Evolutionary conservation across 2,113 vertebrate genomes (phyloP), one percentile per base, ranked within the genome.

Genomic region (Sebastes schlegelii): DNA sequence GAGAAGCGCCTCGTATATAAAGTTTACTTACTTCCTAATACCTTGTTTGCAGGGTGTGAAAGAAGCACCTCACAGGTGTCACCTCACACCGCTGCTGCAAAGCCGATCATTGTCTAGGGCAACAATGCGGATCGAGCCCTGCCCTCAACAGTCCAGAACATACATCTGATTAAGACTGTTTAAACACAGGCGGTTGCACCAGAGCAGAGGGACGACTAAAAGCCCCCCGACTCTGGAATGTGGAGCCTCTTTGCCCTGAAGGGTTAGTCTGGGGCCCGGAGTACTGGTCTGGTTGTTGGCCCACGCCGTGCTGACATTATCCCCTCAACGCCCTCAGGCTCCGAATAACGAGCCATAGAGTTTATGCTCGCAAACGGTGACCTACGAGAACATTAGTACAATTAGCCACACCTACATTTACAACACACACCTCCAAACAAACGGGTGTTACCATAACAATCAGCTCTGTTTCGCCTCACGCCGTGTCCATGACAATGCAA

Each of bases 371-470:
- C 71, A 61, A 52, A 51, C 42, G 55, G 55, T 69, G 71, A 89
- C 86, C 86, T 80, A 63, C 43, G 3, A 89, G 88, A 77, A 83
- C 82, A 76, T 70, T 49, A 75, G 70, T 61, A 74, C 85, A 84
- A 86, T 88, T 90, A 90, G 85, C 89, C 86, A 57, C 92, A 81
- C 92, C 92, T 80, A 71, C 88, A 86, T 87, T 92, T 78, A 82
- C 82, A 73, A 73, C 88, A 65, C 88, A 65, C 89, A 80, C 86
- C 82, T 81, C 79, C 87, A 89, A 88, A 87, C 87, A 94, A 90
- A 91, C 75, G 48, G 57, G 60, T 52, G 82, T 93, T 94, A 92
- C 75, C 93, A 92, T 90, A 79, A 91, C 84, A 94, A 90, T 93
- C 26, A 19, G 66, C 70, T 80, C 79, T 66, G 84, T 85, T 87